Evolutionary conservation across 2,888 invertebrate species (phyloP).

Genomic region (Axea sp.): DNA sequence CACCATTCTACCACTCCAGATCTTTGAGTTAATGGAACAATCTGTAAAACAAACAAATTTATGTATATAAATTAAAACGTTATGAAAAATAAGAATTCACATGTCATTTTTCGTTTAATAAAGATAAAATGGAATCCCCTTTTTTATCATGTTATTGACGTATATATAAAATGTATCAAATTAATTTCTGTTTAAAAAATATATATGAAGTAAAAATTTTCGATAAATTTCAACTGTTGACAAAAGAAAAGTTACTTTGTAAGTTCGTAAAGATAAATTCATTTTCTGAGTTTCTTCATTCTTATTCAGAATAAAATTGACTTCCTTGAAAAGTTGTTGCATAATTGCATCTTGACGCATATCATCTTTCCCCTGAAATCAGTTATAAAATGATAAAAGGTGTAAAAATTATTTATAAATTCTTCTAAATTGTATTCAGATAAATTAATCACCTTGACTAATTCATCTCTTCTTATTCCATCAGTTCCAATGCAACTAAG

Average conservation of each 20-base stretch:
- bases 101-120: too few relatives aligned
- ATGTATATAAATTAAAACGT: not conserved
- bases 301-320: slow-evolving; percentile 87
- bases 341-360: slow-evolving; percentile 97
- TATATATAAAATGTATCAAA: too few relatives aligned
- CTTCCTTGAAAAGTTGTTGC: slow-evolving; percentile 96
- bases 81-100: too few relatives aligned
- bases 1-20: slow-evolving; percentile 97
- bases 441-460: slow-evolving; percentile 84
- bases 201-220: too few relatives aligned
- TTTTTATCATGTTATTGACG: too few relatives aligned
- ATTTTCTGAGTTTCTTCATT: slow-evolving; percentile 85
- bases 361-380: slow-evolving; percentile 88
- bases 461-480: slow-evolving; percentile 85
- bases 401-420: not conserved
- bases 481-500: slow-evolving; percentile 88
- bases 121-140: too few relatives aligned
- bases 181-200: too few relatives aligned
- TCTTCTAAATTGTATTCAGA: not conserved
- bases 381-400: not conserved
- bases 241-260: too few relatives aligned
- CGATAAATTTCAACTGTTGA: too few relatives aligned
- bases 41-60: slow-evolving; percentile 78
- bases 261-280: slow-evolving; percentile 89
- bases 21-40: slow-evolving; percentile 89